Conservation (phyloP, 2,113 vertebrate genomes). For the Cromileptes altivelis region DNA sequence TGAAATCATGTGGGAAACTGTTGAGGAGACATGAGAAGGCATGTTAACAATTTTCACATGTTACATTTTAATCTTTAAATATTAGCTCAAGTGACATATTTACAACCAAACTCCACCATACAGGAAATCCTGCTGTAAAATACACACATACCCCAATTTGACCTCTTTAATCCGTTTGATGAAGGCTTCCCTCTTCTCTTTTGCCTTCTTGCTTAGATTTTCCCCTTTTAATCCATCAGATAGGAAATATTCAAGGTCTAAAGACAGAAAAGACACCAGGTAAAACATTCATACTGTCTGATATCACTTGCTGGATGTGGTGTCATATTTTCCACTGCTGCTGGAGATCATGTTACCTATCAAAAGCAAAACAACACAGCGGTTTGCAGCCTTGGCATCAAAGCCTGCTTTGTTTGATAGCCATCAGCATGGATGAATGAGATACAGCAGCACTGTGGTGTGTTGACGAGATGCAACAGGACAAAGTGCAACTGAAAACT, state of each 20-base stretch:
- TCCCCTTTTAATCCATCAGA: constrained; percentile 90
- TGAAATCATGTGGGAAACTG: constrained; percentile 90
- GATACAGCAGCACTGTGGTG: background rate
- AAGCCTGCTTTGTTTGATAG: background rate
- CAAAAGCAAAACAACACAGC: background rate
- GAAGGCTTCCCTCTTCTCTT: constrained; percentile 91
- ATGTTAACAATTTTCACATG: background rate
- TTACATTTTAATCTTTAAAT: background rate
- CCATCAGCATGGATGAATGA: background rate
- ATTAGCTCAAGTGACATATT: background rate
- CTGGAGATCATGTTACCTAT: background rate
- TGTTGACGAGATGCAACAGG: background rate
- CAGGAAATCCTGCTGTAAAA: background rate
- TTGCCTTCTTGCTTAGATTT: constrained; percentile 93
- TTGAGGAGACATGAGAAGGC: constrained; percentile 67
- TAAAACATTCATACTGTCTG: background rate
- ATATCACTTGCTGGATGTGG: background rate
- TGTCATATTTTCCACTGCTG: background rate
- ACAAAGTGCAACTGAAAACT: background rate
- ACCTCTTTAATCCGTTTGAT: constrained; percentile 93
- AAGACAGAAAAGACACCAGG: background rate
- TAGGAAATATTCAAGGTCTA: constrained; percentile 93
- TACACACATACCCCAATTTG: constrained; percentile 75
- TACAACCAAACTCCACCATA: background rate
- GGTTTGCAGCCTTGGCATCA: background rate